A percentile compares a stretch with the other conserved stretches of the same genome.
phyloP scores from a whole-genome alignment of 2,113 vertebrate genomes.

The Gulo gulo region DNA sequence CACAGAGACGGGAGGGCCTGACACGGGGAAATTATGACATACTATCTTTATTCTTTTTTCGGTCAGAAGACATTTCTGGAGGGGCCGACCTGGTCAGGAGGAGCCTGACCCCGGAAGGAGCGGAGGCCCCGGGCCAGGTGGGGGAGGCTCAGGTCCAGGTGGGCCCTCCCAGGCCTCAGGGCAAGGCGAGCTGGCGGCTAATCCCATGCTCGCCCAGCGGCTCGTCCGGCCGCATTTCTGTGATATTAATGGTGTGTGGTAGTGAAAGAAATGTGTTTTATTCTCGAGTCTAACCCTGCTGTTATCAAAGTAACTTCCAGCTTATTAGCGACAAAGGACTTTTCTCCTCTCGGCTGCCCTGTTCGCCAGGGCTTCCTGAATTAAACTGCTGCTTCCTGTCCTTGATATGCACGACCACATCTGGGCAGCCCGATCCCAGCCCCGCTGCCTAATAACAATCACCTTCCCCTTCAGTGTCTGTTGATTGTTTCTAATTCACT shows the following conservation, averaged over 20 bases:
- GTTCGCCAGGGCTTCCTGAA: conserved; percentile 98
- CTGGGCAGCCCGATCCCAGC: conserved; percentile 98
- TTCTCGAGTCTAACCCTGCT: conserved; percentile 91
- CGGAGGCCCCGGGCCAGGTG: conserved; percentile 75
- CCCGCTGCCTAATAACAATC: conserved; percentile 99
- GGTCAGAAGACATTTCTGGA: conserved; percentile 44
- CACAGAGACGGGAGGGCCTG: conserved; percentile 41
- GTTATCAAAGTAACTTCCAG: conserved; percentile 99
- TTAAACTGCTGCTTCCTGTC: conserved; percentile 99
- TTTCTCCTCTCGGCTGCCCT: conserved; percentile 94
- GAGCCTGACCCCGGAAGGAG: background rate
- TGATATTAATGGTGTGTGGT: conserved; percentile 88
- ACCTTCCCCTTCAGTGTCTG: conserved; percentile 99
- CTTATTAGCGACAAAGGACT: conserved; percentile 97
- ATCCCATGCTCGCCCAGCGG: conserved; percentile 82
- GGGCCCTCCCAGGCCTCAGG: conserved; percentile 74
- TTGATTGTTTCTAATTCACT: conserved; percentile 99
- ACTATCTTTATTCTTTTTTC: background rate
- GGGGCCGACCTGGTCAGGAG: background rate
- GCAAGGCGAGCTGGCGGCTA: conserved; percentile 80
- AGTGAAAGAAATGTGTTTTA: conserved; percentile 89
- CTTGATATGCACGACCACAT: conserved; percentile 99
- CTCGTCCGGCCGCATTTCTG: conserved; percentile 85
- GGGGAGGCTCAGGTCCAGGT: background rate
- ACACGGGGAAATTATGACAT: conserved; percentile 58